Percentiles rank a stretch among this genome's conserved stretches.
phyloP scores from a whole-genome alignment of 23 tunicate species.

The Botrylloides violaceus region DNA sequence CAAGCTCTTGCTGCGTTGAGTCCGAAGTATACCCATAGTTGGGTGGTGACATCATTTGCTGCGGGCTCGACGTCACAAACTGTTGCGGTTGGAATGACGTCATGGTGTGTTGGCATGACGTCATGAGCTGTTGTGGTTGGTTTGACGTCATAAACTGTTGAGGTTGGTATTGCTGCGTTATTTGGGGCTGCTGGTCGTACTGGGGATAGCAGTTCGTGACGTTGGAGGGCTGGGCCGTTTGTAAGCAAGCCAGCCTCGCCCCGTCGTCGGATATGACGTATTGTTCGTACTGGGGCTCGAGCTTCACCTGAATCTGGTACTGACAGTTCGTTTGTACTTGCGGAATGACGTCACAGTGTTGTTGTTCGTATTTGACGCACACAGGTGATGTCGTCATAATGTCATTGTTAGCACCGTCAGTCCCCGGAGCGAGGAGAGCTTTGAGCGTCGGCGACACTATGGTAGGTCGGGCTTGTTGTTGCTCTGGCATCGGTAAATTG shows the following conservation, averaged over 20 bases:
- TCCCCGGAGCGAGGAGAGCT: constrained; percentile 13
- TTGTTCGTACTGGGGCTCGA: neutral
- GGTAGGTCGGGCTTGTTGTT: neutral
- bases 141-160: too few relatives aligned
- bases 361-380: constrained; percentile 4
- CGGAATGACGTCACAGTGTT: neutral
- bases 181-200: neutral
- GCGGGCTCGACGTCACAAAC: too few relatives aligned
- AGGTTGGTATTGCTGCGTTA: neutral
- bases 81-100: neutral
- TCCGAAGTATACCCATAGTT: neutral
- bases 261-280: constrained; percentile 6
- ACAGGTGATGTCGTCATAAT: constrained; percentile 12
- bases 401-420: neutral
- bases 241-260: constrained; percentile 9
- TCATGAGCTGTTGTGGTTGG: neutral
- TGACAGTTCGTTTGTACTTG: neutral
- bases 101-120: neutral
- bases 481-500: constrained; percentile 8
- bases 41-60: too few relatives aligned
- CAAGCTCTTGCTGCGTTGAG: neutral
- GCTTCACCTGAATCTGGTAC: neutral
- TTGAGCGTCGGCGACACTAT: constrained; percentile 11
- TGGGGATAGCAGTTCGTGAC: constrained; percentile 4
- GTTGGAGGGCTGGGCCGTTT: constrained; percentile 11